Percentiles rank a stretch among this genome's conserved stretches.
These are phyloP conservation scores for Anguilla rostrata DNA, from an alignment of 2,113 vertebrate species.

Conservation along the genomic window DNA sequence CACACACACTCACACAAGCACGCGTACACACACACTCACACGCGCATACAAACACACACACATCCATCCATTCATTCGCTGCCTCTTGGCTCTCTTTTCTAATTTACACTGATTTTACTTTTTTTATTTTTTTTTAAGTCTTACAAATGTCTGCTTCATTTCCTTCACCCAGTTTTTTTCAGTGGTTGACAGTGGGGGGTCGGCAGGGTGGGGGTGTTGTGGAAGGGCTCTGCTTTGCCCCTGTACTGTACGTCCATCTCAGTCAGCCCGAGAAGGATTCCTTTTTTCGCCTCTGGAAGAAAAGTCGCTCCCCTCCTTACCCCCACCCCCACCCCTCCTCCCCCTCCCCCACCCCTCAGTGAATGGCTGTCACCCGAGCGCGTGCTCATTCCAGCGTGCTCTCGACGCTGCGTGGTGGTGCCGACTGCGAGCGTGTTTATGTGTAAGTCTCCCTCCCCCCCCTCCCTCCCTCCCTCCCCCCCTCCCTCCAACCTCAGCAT, in stretches of 20 bases:
- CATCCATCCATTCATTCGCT: neutral
- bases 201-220: too few species aligned
- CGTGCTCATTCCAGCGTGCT: neutral
- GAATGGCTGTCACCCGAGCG: neutral
- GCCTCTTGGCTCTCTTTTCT: too few species aligned
- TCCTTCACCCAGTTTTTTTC: too few species aligned
- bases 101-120: too few species aligned
- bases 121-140: too few species aligned
- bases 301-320: neutral
- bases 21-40: neutral
- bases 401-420: neutral
- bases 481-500: conserved; percentile 11
- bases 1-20: neutral
- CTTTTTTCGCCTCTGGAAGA: neutral
- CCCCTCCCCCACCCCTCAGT: too few species aligned
- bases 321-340: too few species aligned
- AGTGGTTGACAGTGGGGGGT: too few species aligned
- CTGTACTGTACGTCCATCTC: neutral
- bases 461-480: neutral
- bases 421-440: neutral
- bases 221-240: neutral
- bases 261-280: neutral
- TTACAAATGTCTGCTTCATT: too few species aligned
- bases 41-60: neutral
- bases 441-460: neutral